Evolutionary conservation across 2,888 invertebrate genomes (phyloP).

Genomic region (Resseliella maxima): DNA sequence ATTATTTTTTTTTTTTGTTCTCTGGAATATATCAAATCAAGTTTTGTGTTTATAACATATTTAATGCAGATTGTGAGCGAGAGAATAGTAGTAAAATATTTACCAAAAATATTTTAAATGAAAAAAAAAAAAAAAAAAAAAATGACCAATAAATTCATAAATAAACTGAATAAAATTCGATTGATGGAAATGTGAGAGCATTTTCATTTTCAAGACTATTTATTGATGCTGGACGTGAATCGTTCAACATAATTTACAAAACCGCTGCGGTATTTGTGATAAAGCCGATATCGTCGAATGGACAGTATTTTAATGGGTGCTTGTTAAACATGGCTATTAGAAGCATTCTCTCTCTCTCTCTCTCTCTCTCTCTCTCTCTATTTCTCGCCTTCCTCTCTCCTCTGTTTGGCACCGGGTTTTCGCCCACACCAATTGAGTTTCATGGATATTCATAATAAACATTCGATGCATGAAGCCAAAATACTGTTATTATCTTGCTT

Average conservation of each 20-base stretch:
- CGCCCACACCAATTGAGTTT: neutral
- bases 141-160: neutral
- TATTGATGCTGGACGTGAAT: neutral
- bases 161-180: neutral
- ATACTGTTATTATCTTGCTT: neutral
- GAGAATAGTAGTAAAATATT: no score
- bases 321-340: neutral
- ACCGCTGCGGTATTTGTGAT: neutral
- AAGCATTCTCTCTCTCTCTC: neutral
- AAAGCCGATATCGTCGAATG: neutral
- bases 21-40: no score
- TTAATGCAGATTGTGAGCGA: no score
- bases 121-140: neutral
- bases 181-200: neutral
- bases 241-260: neutral
- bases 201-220: neutral
- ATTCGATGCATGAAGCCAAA: neutral
- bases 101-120: no score
- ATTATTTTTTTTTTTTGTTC: no score
- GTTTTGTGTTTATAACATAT: no score
- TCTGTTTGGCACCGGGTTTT: no score
- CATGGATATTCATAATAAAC: neutral
- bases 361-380: no score
- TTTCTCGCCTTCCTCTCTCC: no score
- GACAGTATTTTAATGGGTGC: neutral